Evolutionary conservation across 2,113 vertebrate genomes (phyloP).

Genomic region (Scytalopus superciliaris): DNA sequence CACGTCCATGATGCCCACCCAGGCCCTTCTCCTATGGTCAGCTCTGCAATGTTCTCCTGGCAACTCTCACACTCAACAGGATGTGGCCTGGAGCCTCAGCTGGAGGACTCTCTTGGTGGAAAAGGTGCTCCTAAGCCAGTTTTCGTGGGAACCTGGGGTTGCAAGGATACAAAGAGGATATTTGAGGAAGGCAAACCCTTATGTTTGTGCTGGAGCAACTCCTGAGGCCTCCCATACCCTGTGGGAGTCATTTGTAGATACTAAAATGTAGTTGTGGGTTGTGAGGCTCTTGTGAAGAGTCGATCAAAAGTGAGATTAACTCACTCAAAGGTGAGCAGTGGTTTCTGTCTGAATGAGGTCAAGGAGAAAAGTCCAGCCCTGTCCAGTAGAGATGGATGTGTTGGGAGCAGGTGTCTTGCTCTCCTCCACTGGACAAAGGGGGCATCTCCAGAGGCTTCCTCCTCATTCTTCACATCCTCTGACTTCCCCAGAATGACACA

Average conservation of each 20-base stretch:
- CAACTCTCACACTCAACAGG: not conserved
- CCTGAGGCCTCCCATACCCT: fast-evolving
- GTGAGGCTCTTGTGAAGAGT: not conserved
- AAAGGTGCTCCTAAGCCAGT: not conserved
- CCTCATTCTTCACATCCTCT: not conserved
- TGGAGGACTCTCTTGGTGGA: not conserved
- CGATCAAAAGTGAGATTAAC: not conserved
- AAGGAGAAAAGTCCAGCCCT: not conserved
- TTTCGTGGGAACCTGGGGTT: not conserved
- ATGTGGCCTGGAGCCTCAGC: not conserved
- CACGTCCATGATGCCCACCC: fast-evolving
- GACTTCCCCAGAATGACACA: not conserved
- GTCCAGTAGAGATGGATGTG: not conserved
- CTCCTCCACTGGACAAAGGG: not conserved
- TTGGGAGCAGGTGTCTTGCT: not conserved
- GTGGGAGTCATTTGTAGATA: not conserved
- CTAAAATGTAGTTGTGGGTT: not conserved
- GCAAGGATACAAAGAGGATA: not conserved
- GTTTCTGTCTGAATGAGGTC: not conserved
- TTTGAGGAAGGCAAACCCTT: not conserved
- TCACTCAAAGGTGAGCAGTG: not conserved
- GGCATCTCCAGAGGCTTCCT: not conserved
- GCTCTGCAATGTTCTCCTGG: not conserved
- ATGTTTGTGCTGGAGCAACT: not conserved
- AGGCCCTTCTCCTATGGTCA: not conserved